Conservation (phyloP, 1,140 invertebrate species). For the Drosophila nigromelanica region DNA sequence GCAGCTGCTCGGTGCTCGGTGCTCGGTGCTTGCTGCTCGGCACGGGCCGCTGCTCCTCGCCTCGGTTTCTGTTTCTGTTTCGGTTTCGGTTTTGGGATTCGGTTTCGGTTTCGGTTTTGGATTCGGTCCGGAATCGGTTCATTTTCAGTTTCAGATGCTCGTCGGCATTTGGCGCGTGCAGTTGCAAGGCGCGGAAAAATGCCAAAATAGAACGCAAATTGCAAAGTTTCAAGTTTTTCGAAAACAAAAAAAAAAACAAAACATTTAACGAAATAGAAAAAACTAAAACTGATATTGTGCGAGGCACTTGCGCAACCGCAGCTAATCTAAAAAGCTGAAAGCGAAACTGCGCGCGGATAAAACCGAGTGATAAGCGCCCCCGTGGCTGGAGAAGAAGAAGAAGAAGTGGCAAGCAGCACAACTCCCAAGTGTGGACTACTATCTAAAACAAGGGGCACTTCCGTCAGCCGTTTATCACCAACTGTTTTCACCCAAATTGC, state of each 20-base stretch:
- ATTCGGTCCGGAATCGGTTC: constrained; percentile 10
- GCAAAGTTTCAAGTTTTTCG: neutral
- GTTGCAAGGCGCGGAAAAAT: constrained; percentile 47
- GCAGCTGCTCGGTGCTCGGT: no score
- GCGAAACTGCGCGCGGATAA: neutral
- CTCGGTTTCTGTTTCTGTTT: constrained; percentile 33
- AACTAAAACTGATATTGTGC: constrained; percentile 6
- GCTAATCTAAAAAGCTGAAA: no score
- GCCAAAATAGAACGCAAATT: neutral
- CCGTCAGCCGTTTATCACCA: neutral
- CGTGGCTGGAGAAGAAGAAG: neutral
- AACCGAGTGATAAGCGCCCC: no score
- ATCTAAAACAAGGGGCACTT: neutral
- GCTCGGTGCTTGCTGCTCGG: no score
- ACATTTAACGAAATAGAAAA: neutral
- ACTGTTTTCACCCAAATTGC: neutral
- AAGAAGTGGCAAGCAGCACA: no score
- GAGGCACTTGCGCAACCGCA: neutral
- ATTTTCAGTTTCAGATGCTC: constrained; percentile 69
- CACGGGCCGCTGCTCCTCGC: constrained; percentile 11
- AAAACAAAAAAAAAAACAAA: neutral
- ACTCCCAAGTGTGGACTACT: neutral
- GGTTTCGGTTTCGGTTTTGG: neutral
- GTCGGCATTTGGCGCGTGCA: constrained; percentile 77
- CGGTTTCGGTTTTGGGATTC: neutral